Base-by-base conservation (phyloP, 2,113 vertebrate species). In the Petrocephalus zakoni region DNA sequence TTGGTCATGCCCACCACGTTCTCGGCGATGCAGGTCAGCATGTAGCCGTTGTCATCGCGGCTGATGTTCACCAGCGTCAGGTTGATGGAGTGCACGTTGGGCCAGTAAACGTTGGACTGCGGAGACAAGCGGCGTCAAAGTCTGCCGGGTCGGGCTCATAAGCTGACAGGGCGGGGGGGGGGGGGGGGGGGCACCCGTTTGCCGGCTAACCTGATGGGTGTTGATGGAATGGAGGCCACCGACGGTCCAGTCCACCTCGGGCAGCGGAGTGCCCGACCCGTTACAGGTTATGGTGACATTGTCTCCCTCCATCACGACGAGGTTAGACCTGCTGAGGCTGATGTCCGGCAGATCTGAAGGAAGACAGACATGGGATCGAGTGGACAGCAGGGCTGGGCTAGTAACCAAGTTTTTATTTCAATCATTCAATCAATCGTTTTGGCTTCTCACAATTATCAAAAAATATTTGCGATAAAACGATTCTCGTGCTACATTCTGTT, bases 1-100 rank as follows among this genome's bases (percentile, higher is more conserved):
- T 99, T 99, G 93, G 96, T 98, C 97, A 99, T 99, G 86, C 98
- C 98, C 94, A 99, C 98, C 94, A 99, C 95, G 0, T 99, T 99
- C 95, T 99, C 98, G 0, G 98, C 97, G 11, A 99, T 99, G 93
- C 98, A 99, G 21, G 96, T 97, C 78, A 99, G 95, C 90, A 96
- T 94, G 91, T 97, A 99, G 86, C 97, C 96, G 0, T 99, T 99
- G 95, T 99, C 98, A 58, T 98, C 97, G 0, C 97, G 96, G 81
- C 97, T 98, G 93, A 98, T 96, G 0, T 99, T 99, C 92, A 97
- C 97, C 68, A 99, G 96, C 0, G 97, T 98, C 93, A 99, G 91
- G 93, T 98, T 99, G 95, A 99, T 98, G 90, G 98, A 97, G 46
- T 99, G 98, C 88, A 98, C 97, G 0, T 98, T 98, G 64, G 97